These are phyloP conservation scores for Archilochus colubris DNA, from an alignment of 2,113 vertebrate species.

Conservation along the genomic window DNA sequence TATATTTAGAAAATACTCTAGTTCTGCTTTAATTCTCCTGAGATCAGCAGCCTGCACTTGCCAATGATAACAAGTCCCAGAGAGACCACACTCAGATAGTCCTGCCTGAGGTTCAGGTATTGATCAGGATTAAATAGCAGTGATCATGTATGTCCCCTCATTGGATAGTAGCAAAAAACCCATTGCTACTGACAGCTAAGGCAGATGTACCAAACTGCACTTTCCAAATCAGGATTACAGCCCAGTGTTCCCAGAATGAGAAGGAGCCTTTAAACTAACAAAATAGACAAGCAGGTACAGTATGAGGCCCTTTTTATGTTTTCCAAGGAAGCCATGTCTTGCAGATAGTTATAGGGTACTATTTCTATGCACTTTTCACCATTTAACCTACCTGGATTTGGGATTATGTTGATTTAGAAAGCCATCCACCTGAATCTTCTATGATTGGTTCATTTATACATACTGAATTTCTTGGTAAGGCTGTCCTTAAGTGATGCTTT, in stretches of 20 bases:
- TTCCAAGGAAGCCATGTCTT: not conserved
- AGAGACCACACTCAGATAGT: not conserved
- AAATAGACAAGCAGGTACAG: not conserved
- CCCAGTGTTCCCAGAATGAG: not conserved
- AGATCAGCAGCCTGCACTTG: not conserved
- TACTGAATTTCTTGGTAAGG: not conserved
- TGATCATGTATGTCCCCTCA: not conserved
- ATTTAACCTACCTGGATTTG: not conserved
- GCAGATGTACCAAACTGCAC: not conserved
- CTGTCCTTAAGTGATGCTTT: not conserved
- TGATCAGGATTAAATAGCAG: not conserved
- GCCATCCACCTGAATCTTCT: not conserved
- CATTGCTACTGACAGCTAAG: not conserved
- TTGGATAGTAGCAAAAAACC: not conserved
- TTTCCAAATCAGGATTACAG: not conserved
- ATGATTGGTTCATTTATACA: not conserved
- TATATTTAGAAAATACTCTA: not conserved
- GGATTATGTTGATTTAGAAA: not conserved
- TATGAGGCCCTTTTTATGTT: not conserved
- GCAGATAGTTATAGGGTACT: not conserved
- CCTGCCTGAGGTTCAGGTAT: not conserved
- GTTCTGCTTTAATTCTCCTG: not conserved
- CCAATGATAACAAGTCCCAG: not conserved
- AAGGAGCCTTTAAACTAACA: not conserved
- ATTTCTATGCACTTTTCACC: not conserved